Base-by-base conservation (phyloP, 2,888 invertebrate genomes). In the Melinaea marsaeus region DNA sequence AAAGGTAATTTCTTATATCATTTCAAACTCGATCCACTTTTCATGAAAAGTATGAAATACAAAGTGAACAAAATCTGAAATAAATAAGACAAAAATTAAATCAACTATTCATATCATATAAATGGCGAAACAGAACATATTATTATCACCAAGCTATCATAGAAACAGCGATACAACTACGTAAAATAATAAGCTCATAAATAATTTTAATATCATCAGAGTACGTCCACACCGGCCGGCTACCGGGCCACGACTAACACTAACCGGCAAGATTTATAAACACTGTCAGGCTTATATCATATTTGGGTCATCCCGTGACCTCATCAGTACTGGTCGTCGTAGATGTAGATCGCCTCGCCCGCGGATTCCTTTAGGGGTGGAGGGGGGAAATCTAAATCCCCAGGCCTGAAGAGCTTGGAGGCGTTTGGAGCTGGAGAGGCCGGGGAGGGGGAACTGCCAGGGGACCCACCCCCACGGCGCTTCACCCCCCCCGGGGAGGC, bases 351-450 rank as follows among this genome's bases (percentile, higher is more conserved):
- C 55, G 93, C 93, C 77, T 94, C 94, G 5, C 93, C 94, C 51
- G 94, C 94, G 67, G 94, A 92, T 74, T 94, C 94, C 78, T 94
- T 94, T 73, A 79, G 90, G 63, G 92, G 91, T 63, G 79, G 86
- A 74, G 83, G 89, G 65, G 83, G 90, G 85, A 84, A 90, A 79
- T 84, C 88, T 42, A 84, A 83, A 58, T 86, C 87, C 22, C 86
- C 89, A 2, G 89, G 86, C 69, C 90, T 76, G 82, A 90, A 90
- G 68, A 90, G 83, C 75, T 90, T 90, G 77, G 88, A 89, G 63
- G 90, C 90, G 82, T 86, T 86, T 70, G 90, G 90, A 4, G 90
- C 89, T 58, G 90, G 90, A 2, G 89, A 89, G 4, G 89, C 85
- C 69, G 90, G 89, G 64, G 90, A 87, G 56, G 90, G 88, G 4